Evolutionary conservation across 2,888 invertebrate species (phyloP), one percentile per base, ranked within the genome.

Genomic region (Prenolepis imparis): DNA sequence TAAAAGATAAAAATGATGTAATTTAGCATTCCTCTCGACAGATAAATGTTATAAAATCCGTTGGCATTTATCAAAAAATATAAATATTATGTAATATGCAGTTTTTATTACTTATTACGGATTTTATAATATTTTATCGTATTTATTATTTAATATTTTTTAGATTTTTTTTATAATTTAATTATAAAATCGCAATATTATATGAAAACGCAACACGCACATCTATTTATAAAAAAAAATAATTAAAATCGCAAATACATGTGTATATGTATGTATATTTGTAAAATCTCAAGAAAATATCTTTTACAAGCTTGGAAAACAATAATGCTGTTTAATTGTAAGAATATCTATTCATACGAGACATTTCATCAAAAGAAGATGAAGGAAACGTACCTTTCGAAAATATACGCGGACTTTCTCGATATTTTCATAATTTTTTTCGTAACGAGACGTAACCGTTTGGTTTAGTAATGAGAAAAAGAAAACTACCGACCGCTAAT

Each of bases 1-100:
- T 18, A 3, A 36, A 64, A 41, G 0, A 32, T 21, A 24, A 18
- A 24, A 67, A 39, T 44, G 28, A 61, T 15, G 15, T 66, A 24
- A 75, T 66, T 48, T 21, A 21, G 36, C 18, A 36, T 75, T 5
- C 3, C 28, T 28, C 28, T 36, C 15, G 2, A 18, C 2, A 15
- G 12, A 24, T 21, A 18, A 5, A 11, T 44, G 3, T 66, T 64
- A 39, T 9, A 66, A 52, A 48, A 11, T 24, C 2, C 1, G 1
- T 64, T 44, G 9, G 9, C 11, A 66, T 75, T 59, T 18, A 36
- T 66, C 21, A 9, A 75, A 52, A n/a, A 52, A 8, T n/a, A n/a
- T 0, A 18, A 1, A 6, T 48, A 48, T 4, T 18, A 44, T 41
- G 6, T 6, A 4, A 48, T 18, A 48, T 48, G 6, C 18, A 18